Percentiles rank a stretch among this genome's conserved stretches.
These are phyloP conservation scores for Leptopilina syphax DNA, from an alignment of 2,888 invertebrate genomes.

Conservation along the genomic window DNA sequence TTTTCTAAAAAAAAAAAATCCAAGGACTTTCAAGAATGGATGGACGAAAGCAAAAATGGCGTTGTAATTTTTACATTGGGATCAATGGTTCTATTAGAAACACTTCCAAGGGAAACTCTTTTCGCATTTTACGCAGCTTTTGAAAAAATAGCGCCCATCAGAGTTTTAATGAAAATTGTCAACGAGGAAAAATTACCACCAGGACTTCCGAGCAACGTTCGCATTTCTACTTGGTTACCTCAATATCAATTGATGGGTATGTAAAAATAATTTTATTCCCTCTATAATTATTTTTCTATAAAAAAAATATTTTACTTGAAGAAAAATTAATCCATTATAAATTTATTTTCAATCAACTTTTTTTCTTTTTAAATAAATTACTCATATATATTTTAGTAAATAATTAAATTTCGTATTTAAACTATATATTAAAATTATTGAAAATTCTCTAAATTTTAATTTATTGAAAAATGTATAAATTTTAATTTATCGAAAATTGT, in stretches of 20 bases:
- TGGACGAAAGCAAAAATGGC: slow-evolving; percentile 63
- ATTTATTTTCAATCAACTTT: too few species aligned
- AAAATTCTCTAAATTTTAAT: too few species aligned
- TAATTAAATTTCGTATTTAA: too few species aligned
- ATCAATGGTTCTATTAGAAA: slow-evolving; percentile 62
- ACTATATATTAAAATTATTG: too few species aligned
- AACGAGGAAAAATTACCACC: slow-evolving; percentile 55
- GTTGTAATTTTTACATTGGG: slow-evolving; percentile 68
- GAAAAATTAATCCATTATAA: too few species aligned
- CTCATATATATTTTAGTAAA: too few species aligned
- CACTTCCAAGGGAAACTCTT: slow-evolving; percentile 59
- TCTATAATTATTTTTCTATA: too few species aligned
- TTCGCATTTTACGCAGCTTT: slow-evolving; percentile 59
- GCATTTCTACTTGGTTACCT: slow-evolving; percentile 61
- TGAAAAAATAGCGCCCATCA: slow-evolving; percentile 61
- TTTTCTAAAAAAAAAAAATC: neutral
- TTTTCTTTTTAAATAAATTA: too few species aligned
- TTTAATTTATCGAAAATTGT: too few species aligned
- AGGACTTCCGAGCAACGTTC: slow-evolving; percentile 63
- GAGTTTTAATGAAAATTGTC: slow-evolving; percentile 63
- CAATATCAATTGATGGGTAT: slow-evolving; percentile 54
- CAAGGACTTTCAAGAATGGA: slow-evolving; percentile 64
- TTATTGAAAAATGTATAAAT: too few species aligned
- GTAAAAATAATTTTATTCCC: neutral
- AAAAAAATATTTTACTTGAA: too few species aligned